phyloP scores from a whole-genome alignment of 2,888 invertebrate species.

The Drosophila glabriapex region DNA sequence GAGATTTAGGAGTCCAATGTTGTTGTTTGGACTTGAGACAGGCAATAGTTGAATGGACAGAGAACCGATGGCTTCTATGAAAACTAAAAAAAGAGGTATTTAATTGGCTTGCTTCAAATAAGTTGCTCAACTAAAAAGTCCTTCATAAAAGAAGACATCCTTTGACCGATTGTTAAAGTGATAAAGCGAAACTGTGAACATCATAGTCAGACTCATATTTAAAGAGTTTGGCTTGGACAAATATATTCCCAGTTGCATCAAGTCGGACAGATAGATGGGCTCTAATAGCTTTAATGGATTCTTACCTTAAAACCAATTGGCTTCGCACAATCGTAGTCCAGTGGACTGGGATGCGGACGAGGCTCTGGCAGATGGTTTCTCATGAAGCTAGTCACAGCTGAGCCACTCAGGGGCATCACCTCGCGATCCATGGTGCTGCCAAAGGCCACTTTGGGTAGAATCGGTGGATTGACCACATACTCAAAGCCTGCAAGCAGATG shows the following conservation, averaged over 20 bases:
- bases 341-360: slow-evolving; percentile 74
- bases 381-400: slow-evolving; percentile 86
- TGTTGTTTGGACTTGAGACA: no score
- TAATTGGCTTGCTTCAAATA: no score
- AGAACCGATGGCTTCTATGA: no score
- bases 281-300: neutral
- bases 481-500: slow-evolving; percentile 86
- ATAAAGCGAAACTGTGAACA: no score
- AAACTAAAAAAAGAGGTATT: no score
- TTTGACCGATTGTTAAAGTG: no score
- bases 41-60: no score
- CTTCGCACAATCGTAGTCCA: slow-evolving; percentile 57
- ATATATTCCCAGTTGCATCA: neutral
- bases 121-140: no score
- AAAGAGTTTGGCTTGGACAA: no score
- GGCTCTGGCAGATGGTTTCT: slow-evolving; percentile 83
- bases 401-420: slow-evolving; percentile 86
- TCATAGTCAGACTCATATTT: no score
- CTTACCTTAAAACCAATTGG: slow-evolving; percentile 73
- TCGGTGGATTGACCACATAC: slow-evolving; percentile 87
- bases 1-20: no score
- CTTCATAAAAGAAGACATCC: no score
- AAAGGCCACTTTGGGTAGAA: slow-evolving; percentile 86
- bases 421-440: slow-evolving; percentile 86
- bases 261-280: accelerated